phyloP scores from a whole-genome alignment of 2,113 vertebrate genomes.

The Ceyx cyanopectus region DNA sequence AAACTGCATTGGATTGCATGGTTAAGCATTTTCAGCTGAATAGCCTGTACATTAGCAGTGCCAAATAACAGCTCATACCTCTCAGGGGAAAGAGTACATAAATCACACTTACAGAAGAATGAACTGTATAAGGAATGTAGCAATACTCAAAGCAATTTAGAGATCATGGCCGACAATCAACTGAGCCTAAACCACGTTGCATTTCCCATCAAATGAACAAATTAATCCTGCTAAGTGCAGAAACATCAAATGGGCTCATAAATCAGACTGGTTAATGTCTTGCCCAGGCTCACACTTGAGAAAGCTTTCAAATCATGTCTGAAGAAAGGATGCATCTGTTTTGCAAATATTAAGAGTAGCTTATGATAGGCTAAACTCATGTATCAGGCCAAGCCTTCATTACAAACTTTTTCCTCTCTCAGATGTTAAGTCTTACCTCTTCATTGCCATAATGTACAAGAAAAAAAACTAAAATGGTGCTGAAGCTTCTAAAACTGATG shows the following conservation, averaged over 20 bases:
- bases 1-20: neutral
- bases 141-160: neutral
- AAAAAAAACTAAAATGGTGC: fast-evolving
- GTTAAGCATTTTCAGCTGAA: neutral
- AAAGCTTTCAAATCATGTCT: neutral
- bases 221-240: neutral
- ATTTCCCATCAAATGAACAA: neutral
- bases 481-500: neutral
- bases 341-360: neutral
- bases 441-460: neutral
- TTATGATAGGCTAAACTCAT: neutral
- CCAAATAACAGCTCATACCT: slow-evolving; percentile 32
- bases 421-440: neutral
- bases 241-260: neutral
- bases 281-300: neutral
- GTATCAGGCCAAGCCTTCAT: neutral
- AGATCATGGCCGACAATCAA: neutral
- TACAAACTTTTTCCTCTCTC: neutral
- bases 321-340: neutral
- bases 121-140: neutral
- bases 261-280: neutral
- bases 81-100: neutral
- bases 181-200: neutral
- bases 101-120: slow-evolving; percentile 6
- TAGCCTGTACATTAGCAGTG: neutral